These are phyloP conservation scores for Lasioglossum baleicum DNA, from an alignment of 1,140 invertebrate genomes.

Conservation along the genomic window DNA sequence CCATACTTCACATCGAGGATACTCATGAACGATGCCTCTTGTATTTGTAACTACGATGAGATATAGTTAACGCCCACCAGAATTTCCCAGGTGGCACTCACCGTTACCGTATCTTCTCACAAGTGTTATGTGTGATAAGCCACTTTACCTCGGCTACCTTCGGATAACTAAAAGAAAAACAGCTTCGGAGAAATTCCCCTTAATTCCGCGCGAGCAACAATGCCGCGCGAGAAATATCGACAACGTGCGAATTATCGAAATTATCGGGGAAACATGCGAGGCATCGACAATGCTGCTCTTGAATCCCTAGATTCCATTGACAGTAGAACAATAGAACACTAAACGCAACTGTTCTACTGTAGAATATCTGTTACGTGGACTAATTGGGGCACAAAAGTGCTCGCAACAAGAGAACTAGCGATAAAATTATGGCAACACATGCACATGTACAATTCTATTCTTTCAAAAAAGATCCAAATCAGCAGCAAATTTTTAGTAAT, in stretches of 20 bases:
- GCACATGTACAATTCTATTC: no score
- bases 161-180: conserved; percentile 14
- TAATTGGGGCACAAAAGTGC: no score
- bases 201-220: conserved; percentile 4
- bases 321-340: no score
- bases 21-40: conserved; percentile 40
- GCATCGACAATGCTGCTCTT: no score
- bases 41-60: conserved; percentile 56
- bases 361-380: no score
- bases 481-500: no score
- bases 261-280: no score
- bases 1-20: conserved; percentile 49
- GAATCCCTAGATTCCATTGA: no score
- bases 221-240: not conserved
- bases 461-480: no score
- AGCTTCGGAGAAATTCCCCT: not conserved
- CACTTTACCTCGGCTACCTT: conserved; percentile 2
- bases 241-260: not conserved
- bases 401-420: no score
- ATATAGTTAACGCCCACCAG: conserved; percentile 51
- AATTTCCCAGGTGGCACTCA: conserved; percentile 59
- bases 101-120: conserved; percentile 47
- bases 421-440: no score
- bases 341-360: no score
- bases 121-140: conserved; percentile 43